Base-by-base conservation (phyloP, 1,140 invertebrate species). In the Magallana angulata region DNA sequence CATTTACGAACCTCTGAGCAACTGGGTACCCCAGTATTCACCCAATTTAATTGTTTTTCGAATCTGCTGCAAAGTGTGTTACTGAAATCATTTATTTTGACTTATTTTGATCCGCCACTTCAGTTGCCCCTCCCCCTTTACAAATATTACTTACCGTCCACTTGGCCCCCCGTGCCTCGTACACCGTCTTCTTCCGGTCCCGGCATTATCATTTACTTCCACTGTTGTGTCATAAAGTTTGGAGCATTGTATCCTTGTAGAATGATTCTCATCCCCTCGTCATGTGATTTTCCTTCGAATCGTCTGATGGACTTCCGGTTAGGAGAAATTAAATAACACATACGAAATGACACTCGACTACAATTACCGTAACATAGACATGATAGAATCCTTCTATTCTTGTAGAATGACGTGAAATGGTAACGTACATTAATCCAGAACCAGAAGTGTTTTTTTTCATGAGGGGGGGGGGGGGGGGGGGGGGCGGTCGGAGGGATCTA, bases 91-190 rank as follows among this genome's bases (percentile, higher is more conserved):
- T 48, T 48, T 48, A 48, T 48, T 48, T 4, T 48, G 12, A 58
- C 64, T 16, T 57, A 48, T 84, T 62, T 76, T 12, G 68, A 76
- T 76, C 68, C 68, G 68, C 68, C 68, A 76, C 68, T 76, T 9
- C n/a, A 18, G 30, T 9, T 76, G 18, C 68, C 18, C 4, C 18
- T 24, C 8, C 9, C 68, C 24, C 30, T 24, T 36, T 76, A 18
- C 8, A 9, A 48, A 48, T 48, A 1, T 36, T 1, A 11, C 90
- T 87, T 85, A 93, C 93, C 93, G 88, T 94, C 93, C 9, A 94
- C 93, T 86, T 94, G 92, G 62, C 93, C 93, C 7, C 93, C 93
- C 7, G 93, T 93, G 36, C 82, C 81, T 30, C 91, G 81, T 57
- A 92, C 87, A 1, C 85, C 88, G 80, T 93, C 90, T 82, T 89